A percentile compares a stretch with the other conserved stretches of the same genome.
phyloP scores from a whole-genome alignment of 2,113 vertebrate genomes.

The Oreochromis aureus region DNA sequence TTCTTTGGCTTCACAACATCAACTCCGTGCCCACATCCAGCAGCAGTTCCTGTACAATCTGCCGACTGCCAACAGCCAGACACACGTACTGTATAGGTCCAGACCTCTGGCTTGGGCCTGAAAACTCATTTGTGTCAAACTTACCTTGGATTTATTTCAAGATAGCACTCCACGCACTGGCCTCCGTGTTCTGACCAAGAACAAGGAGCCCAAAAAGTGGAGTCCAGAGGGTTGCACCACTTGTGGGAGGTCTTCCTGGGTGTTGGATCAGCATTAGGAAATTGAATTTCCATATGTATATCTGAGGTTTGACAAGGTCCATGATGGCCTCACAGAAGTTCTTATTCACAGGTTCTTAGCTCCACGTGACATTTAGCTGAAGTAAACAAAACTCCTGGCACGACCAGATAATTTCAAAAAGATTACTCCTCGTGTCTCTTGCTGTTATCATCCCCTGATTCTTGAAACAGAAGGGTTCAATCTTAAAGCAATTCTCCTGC shows the following conservation, averaged over 20 bases:
- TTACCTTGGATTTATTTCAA: not conserved
- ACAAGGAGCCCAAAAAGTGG: not conserved
- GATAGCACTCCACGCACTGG: not conserved
- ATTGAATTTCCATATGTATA: slow-evolving; percentile 42
- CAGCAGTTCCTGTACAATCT: slow-evolving; percentile 23
- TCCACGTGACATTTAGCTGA: not conserved
- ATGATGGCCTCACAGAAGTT: not conserved
- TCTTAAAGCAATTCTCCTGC: not conserved
- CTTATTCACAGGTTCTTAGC: not conserved
- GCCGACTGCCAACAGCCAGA: slow-evolving; percentile 8
- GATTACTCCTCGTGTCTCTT: not conserved
- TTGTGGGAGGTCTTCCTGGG: slow-evolving; percentile 48
- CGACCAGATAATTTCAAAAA: not conserved
- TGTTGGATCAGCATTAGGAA: not conserved
- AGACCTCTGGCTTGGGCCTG: slow-evolving; percentile 2
- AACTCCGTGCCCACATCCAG: slow-evolving; percentile 25
- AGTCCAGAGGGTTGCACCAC: not conserved
- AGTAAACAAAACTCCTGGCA: not conserved
- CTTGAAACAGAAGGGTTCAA: not conserved
- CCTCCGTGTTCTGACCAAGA: not conserved
- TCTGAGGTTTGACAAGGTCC: slow-evolving; percentile 31
- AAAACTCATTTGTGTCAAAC: slow-evolving; percentile 12
- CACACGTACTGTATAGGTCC: slow-evolving; percentile 7
- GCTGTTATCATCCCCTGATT: not conserved
- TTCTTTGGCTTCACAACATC: slow-evolving; percentile 17